phyloP scores from a whole-genome alignment of 2,113 vertebrate genomes.

The Phalacrocorax carbo region DNA sequence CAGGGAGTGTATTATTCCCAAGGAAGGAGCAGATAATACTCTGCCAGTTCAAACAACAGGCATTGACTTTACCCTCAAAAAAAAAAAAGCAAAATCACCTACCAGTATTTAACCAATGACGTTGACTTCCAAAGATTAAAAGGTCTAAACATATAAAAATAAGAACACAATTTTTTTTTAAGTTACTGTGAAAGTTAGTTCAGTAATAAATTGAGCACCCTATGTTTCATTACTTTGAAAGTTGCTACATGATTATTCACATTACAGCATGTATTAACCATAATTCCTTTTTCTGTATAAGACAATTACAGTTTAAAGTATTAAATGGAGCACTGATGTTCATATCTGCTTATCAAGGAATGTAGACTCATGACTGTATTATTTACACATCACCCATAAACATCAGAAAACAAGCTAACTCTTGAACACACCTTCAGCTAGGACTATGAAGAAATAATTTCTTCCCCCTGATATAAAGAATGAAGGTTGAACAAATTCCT shows the following conservation, averaged over 20 bases:
- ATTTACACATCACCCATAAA: not conserved
- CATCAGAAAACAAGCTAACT: not conserved
- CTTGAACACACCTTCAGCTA: not conserved
- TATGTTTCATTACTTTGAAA: not conserved
- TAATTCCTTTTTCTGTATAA: not conserved
- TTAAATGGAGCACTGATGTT: not conserved
- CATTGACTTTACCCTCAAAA: slow-evolving; percentile 50
- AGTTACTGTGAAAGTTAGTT: not conserved
- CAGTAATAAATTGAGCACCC: not conserved
- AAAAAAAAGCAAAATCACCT: not conserved
- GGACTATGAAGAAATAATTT: not conserved
- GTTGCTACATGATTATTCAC: not conserved
- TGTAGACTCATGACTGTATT: not conserved
- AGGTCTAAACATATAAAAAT: not conserved
- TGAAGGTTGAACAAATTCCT: not conserved
- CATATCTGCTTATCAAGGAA: not conserved
- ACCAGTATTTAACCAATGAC: not conserved
- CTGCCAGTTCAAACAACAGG: slow-evolving; percentile 60
- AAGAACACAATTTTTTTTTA: not conserved
- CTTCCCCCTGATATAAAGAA: not conserved
- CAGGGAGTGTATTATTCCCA: slow-evolving; percentile 27
- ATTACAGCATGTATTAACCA: not conserved
- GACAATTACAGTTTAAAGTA: not conserved
- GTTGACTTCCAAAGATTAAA: not conserved
- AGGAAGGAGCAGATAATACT: slow-evolving; percentile 38